Base-by-base conservation (phyloP, 37 sponge, comb jelly and placozoan genomes). In the Beroe forskalii region DNA sequence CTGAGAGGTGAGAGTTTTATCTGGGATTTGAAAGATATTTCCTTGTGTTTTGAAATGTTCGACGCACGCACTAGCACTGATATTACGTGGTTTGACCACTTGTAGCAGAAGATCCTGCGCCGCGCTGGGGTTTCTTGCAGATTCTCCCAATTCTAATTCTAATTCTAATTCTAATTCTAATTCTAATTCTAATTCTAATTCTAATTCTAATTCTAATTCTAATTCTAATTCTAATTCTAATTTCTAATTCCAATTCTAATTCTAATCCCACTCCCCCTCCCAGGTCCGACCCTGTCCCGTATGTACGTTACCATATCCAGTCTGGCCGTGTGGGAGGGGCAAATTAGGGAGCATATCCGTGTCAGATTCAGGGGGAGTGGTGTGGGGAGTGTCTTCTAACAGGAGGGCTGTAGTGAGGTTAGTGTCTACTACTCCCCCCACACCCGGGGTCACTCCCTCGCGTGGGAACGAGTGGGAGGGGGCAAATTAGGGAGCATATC, bases 221-320 rank as follows among this genome's bases (percentile, higher is more conserved):
- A n/a, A n/a, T n/a, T n/a, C n/a, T n/a, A n/a, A n/a, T n/a, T n/a
- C n/a, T n/a, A n/a, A n/a, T n/a, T n/a, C n/a, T n/a, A n/a, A n/a
- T n/a, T n/a, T n/a, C n/a, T n/a, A n/a, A n/a, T n/a, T n/a, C n/a
- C n/a, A n/a, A n/a, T n/a, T n/a, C n/a, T n/a, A n/a, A n/a, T n/a
- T n/a, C 55, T 12, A 17, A 48, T 48, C 55, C 12, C 55, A 48
- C 55, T 48, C 55, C 55, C 12, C 39, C 39, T 2, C 72, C 4
- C 72, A 69, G 72, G 72, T 36, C 72, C 72, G 4, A 69, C 72
- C 9, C 27, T 69, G 39, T 69, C 72, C 19, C 35, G 38, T 4
- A 69, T 69, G 72, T 69, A 69, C 72, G 86, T 80, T 43, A 80
- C 86, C 0, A 44, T 80, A 22, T 41, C 55, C 55, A 33, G 86